Percentiles rank a stretch among this genome's conserved stretches.
These are phyloP conservation scores for Polymixis flavicincta DNA, from an alignment of 2,888 invertebrate genomes.

Conservation along the genomic window DNA sequence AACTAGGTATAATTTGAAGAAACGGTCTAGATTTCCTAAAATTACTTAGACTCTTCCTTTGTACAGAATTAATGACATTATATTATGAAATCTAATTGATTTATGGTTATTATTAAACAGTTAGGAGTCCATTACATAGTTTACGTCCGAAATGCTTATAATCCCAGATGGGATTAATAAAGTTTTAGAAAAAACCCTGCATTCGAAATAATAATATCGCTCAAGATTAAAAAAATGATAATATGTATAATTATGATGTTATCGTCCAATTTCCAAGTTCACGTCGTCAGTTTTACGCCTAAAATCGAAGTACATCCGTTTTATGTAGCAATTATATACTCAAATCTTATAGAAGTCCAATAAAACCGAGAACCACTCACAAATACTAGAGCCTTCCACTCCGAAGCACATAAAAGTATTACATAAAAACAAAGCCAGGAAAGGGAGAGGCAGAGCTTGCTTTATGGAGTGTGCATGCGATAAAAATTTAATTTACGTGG, in stretches of 20 bases:
- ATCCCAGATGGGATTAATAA: no score
- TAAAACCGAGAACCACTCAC: slow-evolving; percentile 38
- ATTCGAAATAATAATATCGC: not conserved
- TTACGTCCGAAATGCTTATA: no score
- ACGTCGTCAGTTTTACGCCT: not conserved
- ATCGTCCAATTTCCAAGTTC: no score
- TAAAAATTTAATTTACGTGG: slow-evolving; percentile 74
- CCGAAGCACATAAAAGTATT: slow-evolving; percentile 44
- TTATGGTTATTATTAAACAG: no score
- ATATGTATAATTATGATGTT: no score
- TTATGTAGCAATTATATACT: slow-evolving; percentile 23
- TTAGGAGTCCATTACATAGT: not conserved
- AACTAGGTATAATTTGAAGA: not conserved
- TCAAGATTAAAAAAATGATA: no score
- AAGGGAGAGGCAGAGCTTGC: slow-evolving; percentile 43
- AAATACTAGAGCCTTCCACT: slow-evolving; percentile 38
- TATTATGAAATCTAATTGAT: not conserved
- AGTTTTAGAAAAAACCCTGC: not conserved
- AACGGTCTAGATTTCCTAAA: no score
- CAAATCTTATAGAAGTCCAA: slow-evolving; percentile 23
- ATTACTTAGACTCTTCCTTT: no score
- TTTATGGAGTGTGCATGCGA: slow-evolving; percentile 72
- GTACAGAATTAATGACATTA: no score
- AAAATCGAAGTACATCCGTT: not conserved
- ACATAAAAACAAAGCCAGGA: slow-evolving; percentile 43